Evolutionary conservation across 2,888 invertebrate species (phyloP).

Genomic region (Ditylenchus weischeri): DNA sequence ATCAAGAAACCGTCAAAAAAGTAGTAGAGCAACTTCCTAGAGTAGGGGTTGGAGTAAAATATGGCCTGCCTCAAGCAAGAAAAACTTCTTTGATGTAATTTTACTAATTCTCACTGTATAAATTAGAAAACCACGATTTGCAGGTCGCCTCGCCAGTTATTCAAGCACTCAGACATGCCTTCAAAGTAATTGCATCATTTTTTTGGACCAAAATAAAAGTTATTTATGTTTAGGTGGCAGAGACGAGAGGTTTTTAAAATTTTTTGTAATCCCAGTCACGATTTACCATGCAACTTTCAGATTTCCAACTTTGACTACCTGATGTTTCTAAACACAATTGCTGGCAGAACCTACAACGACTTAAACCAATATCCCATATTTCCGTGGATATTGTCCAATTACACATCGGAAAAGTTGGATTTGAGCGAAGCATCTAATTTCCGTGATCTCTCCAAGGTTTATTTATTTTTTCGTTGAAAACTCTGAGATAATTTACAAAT

Average conservation of each 20-base stretch:
- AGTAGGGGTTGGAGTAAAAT: constrained; percentile 98
- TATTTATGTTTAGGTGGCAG: constrained; percentile 69
- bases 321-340: constrained; percentile 99
- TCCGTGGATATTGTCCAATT: constrained; percentile 98
- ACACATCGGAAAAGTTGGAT: constrained; percentile 91
- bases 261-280: no score
- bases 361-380: constrained; percentile 98
- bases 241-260: constrained; percentile 71
- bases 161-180: constrained; percentile 99
- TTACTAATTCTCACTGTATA: no score
- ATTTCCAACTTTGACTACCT: constrained; percentile 99
- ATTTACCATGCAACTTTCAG: no score
- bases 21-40: constrained; percentile 94
- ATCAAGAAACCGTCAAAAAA: constrained; percentile 93
- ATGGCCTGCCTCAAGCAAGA: constrained; percentile 95
- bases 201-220: no score
- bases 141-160: constrained; percentile 87
- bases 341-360: constrained; percentile 98
- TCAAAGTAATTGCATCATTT: no score
- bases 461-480: constrained; percentile 15
- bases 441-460: constrained; percentile 87
- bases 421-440: constrained; percentile 94
- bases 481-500: neutral
- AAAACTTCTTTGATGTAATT: constrained; percentile 83
- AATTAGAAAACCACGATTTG: no score